Base-by-base conservation (phyloP, 2,888 invertebrate genomes). In the Xestobium rufovillosum region DNA sequence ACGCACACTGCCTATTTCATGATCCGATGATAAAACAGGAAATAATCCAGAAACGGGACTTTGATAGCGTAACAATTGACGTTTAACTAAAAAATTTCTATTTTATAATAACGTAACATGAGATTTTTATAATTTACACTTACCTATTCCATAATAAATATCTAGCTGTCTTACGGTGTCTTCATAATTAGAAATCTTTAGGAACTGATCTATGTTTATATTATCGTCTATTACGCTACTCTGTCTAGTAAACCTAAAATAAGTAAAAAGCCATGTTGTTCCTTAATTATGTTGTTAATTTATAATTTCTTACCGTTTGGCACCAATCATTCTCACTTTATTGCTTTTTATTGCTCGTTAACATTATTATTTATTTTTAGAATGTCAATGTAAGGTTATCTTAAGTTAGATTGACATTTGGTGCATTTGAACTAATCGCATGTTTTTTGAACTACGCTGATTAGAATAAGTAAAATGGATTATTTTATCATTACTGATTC, bases 21-120 rank as follows among this genome's bases (percentile, higher is more conserved):
- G 76, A 56, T 92, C 88, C 35, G 77, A 78, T 35, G 89, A 86
- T 57, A 84, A 61, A 49, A 84, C 83, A 2, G 96, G 96, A 65
- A 94, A 97, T 13, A 97, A 65, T 1, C 96, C 96, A 26, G 89
- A 89, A 34, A 92, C 90, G 30, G 88, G 86, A 63, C 92, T 92
- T 70, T 97, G 96, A 63, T 85, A 87, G 36, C 82, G 76, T 27
- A 97, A 66, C 36, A 97, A 69, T 63, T 96, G 96, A 36, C 91
- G 71, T 67, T 92, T 94, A 13, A 92, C 91, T 91, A 55, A 14
- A 62, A 64, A 26, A 25, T 3, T 29, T 3, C 9, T 11, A n/a
- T n/a, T n/a, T n/a, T 10, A 33, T 31, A 10, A 16, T 23, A 27
- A 34, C 26, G 9, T 31, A 28, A 26, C 38, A 39, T 23, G 3